Conservation (phyloP, 2,113 vertebrate species). For the Pteronura brasiliensis region DNA sequence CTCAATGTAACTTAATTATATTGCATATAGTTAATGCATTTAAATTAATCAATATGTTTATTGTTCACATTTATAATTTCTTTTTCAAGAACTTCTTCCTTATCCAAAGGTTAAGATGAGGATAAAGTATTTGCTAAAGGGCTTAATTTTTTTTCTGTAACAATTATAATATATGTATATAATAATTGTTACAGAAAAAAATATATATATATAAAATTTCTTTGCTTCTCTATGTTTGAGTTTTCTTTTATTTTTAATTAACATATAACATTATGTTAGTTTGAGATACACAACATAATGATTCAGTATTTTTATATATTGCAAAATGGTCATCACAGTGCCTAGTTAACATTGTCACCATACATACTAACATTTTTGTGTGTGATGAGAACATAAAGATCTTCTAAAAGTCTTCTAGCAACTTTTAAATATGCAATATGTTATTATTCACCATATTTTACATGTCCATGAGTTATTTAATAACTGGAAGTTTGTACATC, state of each 20-base stretch:
- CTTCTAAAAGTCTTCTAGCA: not conserved
- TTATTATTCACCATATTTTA: not conserved
- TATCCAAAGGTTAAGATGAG: not conserved
- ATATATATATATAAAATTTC: not conserved
- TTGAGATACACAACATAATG: not conserved
- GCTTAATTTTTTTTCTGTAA: not conserved
- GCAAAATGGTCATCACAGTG: not conserved
- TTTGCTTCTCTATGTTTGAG: not conserved
- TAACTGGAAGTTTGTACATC: not conserved
- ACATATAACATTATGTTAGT: not conserved
- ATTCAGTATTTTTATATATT: not conserved
- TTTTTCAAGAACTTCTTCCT: not conserved
- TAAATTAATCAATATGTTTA: not conserved
- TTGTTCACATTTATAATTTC: not conserved
- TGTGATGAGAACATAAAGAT: not conserved
- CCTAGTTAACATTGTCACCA: not conserved
- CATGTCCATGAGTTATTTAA: not conserved
- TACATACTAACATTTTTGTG: not conserved
- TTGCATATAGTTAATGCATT: not conserved
- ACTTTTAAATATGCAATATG: not conserved
- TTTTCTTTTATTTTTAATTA: not conserved
- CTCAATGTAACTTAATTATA: not conserved
- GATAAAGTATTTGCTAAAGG: not conserved
- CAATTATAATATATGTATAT: not conserved
- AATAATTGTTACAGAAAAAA: too few species aligned